Percentiles rank a stretch among this genome's conserved stretches.
Conservation (phyloP, 2,888 invertebrate species). For the Lasioglossum lativentre region DNA sequence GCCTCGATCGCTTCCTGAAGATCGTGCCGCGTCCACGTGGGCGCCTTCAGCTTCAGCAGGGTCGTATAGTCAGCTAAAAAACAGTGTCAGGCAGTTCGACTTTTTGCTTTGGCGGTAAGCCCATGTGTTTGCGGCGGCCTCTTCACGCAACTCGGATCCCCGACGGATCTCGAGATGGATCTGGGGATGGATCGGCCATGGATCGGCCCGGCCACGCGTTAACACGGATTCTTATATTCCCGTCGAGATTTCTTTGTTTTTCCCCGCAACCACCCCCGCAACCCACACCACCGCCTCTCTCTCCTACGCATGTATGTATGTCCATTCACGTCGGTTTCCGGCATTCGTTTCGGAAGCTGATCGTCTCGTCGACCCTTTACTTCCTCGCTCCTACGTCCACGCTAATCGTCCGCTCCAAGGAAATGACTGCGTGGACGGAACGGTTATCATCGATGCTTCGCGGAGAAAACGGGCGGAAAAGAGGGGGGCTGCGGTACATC, state of each 20-base stretch:
- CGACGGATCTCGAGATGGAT: slow-evolving; percentile 44
- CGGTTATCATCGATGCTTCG: neutral
- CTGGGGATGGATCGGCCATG: slow-evolving; percentile 10
- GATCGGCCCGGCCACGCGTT: neutral
- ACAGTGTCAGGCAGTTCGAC: slow-evolving; percentile 77
- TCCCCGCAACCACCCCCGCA: neutral
- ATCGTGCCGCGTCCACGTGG: slow-evolving; percentile 90
- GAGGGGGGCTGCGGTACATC: slow-evolving; percentile 32
- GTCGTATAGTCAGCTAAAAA: slow-evolving; percentile 87
- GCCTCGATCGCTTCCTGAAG: slow-evolving; percentile 91
- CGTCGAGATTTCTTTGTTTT: neutral
- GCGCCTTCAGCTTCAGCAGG: slow-evolving; percentile 90
- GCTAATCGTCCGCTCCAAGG: neutral
- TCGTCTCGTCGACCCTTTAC: neutral
- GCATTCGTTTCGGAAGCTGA: slow-evolving; percentile 13
- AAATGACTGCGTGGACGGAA: neutral
- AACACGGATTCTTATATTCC: neutral
- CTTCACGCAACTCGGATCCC: slow-evolving; percentile 47
- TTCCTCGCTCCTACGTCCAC: neutral
- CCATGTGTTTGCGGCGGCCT: neutral
- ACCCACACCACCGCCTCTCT: neutral
- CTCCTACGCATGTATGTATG: no score
- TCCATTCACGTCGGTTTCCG: neutral
- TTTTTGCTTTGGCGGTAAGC: slow-evolving; percentile 34
- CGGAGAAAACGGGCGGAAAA: slow-evolving; percentile 16